phyloP scores from a whole-genome alignment of 2,888 invertebrate genomes.

The Clistopyga incitator region DNA sequence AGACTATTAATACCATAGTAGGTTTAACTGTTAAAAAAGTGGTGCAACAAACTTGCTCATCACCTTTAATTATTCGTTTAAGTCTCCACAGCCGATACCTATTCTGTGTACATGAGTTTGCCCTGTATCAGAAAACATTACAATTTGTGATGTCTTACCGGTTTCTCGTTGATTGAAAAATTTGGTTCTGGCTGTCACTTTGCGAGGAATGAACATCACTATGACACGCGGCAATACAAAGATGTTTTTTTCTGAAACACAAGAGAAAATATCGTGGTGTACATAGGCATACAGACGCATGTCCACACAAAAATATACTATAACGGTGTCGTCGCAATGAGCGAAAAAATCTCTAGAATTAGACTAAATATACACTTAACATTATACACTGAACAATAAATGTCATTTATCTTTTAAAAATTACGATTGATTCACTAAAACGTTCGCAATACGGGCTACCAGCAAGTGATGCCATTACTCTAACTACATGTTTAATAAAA shows the following conservation, averaged over 20 bases:
- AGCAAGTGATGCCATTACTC: too few relatives aligned
- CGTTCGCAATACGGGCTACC: too few relatives aligned
- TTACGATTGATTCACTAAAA: too few relatives aligned
- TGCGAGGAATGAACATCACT: slow-evolving; percentile 62
- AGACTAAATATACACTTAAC: too few relatives aligned
- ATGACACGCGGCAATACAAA: slow-evolving; percentile 41
- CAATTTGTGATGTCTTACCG: slow-evolving; percentile 44
- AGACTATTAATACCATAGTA: neutral
- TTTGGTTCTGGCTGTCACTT: slow-evolving; percentile 48
- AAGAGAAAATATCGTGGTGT: slow-evolving; percentile 47
- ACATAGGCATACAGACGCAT: neutral
- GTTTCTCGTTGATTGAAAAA: slow-evolving; percentile 58
- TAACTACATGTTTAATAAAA: too few relatives aligned
- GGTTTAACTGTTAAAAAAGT: too few relatives aligned
- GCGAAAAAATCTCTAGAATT: too few relatives aligned
- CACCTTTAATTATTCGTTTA: neutral
- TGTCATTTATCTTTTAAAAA: too few relatives aligned
- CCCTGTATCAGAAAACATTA: neutral
- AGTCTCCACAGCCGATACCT: neutral
- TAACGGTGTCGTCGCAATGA: too few relatives aligned
- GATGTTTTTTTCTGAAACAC: slow-evolving; percentile 53
- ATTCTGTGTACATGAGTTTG: neutral
- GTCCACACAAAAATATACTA: slow-evolving; percentile 28
- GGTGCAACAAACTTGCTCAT: neutral
- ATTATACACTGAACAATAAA: too few relatives aligned